These are phyloP conservation scores for Tuberolachnus salignus DNA, from an alignment of 2,888 invertebrate species.

Conservation along the genomic window DNA sequence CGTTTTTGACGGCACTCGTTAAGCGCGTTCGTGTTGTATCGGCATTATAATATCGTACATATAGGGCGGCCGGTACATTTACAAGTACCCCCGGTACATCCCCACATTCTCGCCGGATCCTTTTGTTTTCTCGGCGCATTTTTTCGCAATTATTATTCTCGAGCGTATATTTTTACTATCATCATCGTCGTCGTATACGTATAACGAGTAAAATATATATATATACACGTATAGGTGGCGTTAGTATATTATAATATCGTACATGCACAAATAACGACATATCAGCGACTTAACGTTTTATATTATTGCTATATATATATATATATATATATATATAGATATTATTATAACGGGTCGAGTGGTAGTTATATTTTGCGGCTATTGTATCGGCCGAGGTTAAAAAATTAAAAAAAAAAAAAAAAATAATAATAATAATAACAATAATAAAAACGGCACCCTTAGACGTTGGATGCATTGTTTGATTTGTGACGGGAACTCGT, in stretches of 20 bases:
- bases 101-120: neutral
- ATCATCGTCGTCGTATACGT: too few relatives aligned
- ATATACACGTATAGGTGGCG: too few relatives aligned
- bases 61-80: neutral
- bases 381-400: neutral
- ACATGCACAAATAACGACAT: too few relatives aligned
- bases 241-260: too few relatives aligned
- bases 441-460: constrained; percentile 19
- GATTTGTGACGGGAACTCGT: constrained; percentile 49
- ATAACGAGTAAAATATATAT: too few relatives aligned
- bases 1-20: neutral
- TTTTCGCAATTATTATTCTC: too few relatives aligned
- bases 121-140: too few relatives aligned
- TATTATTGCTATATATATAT: too few relatives aligned
- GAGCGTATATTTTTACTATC: too few relatives aligned
- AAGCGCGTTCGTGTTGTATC: constrained; percentile 13
- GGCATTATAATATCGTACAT: neutral
- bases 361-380: neutral
- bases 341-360: too few relatives aligned
- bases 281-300: too few relatives aligned
- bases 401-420: neutral
- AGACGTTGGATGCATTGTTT: constrained; percentile 15
- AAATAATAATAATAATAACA: neutral
- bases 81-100: neutral
- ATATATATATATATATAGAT: neutral